phyloP scores from a whole-genome alignment of 2,797 vertebrate species.

The Catamblyrhynchus diadema region DNA sequence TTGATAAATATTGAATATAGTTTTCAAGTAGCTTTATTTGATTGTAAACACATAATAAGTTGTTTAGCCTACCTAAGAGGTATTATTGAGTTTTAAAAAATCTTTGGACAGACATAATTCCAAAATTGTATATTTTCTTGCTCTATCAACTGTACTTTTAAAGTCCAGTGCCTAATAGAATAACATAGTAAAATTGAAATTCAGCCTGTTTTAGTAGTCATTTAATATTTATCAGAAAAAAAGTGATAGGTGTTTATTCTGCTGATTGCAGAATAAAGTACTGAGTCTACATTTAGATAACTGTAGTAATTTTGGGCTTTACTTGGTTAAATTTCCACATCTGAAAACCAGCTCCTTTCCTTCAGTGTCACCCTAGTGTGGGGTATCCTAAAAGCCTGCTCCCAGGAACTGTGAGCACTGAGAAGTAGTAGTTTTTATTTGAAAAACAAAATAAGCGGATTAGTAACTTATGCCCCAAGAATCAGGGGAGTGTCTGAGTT shows the following conservation, averaged over 20 bases:
- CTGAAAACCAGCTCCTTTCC: neutral
- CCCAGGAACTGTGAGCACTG: neutral
- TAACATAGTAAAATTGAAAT: neutral
- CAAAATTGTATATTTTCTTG: neutral
- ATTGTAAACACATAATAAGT: neutral
- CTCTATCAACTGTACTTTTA: neutral
- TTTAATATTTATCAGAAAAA: neutral
- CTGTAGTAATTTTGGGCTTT: neutral
- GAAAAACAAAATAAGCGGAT: neutral
- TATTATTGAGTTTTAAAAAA: neutral
- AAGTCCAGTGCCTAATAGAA: neutral
- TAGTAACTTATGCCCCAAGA: rapidly evolving
- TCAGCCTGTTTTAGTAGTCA: neutral
- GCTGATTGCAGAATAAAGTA: neutral
- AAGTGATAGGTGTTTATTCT: neutral
- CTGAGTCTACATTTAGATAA: neutral
- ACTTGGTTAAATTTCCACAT: neutral
- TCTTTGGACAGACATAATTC: neutral
- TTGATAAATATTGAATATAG: neutral
- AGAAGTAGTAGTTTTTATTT: neutral
- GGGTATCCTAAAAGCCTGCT: neutral
- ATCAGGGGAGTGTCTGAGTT: neutral
- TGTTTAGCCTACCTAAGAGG: neutral
- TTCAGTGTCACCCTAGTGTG: neutral
- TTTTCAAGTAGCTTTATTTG: neutral